A percentile compares a stretch with the other conserved stretches of the same genome.
Evolutionary conservation across 37 sponge, comb jelly and placozoan species (phyloP).

Genomic region (Tethya wilhelma): DNA sequence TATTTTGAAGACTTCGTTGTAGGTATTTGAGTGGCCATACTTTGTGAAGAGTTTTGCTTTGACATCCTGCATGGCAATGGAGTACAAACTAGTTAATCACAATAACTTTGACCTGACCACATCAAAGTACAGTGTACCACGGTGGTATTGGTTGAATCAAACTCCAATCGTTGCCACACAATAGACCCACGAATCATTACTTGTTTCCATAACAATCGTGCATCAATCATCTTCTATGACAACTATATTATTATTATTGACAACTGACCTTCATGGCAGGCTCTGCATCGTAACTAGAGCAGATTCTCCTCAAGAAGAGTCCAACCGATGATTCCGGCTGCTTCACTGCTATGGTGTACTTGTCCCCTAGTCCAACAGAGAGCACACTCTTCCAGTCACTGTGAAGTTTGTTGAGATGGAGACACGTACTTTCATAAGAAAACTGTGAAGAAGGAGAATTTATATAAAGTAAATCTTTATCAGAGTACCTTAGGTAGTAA

Average conservation of each 20-base stretch:
- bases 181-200: too few relatives aligned
- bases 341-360: slow-evolving; percentile 29
- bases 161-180: too few relatives aligned
- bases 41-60: slow-evolving; percentile 24
- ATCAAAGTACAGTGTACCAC: not conserved
- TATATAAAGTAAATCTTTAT: not conserved
- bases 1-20: not conserved
- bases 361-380: slow-evolving; percentile 3
- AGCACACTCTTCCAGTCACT: slow-evolving; percentile 16
- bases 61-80: slow-evolving; percentile 23
- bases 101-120: too few relatives aligned
- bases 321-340: slow-evolving; percentile 65
- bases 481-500: not conserved
- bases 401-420: slow-evolving; percentile 34
- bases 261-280: slow-evolving; percentile 24
- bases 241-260: not conserved
- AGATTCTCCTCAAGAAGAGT: slow-evolving; percentile 48
- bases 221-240: not conserved
- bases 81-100: not conserved
- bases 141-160: not conserved
- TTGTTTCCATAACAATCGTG: too few relatives aligned
- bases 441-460: slow-evolving; percentile 5
- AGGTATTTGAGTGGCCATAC: slow-evolving; percentile 6
- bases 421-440: slow-evolving; percentile 30
- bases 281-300: slow-evolving; percentile 1